These are phyloP conservation scores for Parauchenoglanis punctatus DNA, from an alignment of 2,797 vertebrate species.

Conservation along the genomic window DNA sequence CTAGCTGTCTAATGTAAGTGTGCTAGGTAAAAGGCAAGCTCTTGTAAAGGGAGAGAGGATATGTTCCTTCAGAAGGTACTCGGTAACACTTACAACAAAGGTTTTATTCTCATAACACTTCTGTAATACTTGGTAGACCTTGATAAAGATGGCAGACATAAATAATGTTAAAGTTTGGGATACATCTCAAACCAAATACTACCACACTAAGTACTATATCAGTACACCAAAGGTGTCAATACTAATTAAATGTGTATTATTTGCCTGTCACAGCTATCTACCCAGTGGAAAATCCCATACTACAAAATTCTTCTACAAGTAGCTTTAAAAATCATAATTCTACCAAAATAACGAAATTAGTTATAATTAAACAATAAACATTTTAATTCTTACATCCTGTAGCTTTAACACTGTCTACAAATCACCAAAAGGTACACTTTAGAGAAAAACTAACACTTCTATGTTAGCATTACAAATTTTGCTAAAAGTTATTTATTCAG, in stretches of 20 bases:
- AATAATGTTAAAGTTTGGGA: background rate
- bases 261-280: background rate
- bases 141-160: background rate
- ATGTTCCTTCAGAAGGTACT: background rate
- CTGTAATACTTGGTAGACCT: background rate
- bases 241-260: background rate
- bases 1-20: background rate
- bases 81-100: background rate
- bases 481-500: background rate
- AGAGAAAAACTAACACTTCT: background rate
- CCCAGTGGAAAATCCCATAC: background rate
- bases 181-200: background rate
- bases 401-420: background rate
- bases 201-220: background rate
- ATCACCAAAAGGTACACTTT: background rate
- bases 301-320: background rate
- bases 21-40: background rate
- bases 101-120: background rate
- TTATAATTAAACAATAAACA: too few relatives aligned
- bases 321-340: background rate
- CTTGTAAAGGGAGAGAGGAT: background rate
- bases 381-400: background rate
- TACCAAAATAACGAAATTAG: background rate
- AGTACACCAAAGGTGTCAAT: background rate
- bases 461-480: background rate